These are phyloP conservation scores for Aphodius granarius DNA, from an alignment of 2,888 invertebrate species.

Conservation along the genomic window DNA sequence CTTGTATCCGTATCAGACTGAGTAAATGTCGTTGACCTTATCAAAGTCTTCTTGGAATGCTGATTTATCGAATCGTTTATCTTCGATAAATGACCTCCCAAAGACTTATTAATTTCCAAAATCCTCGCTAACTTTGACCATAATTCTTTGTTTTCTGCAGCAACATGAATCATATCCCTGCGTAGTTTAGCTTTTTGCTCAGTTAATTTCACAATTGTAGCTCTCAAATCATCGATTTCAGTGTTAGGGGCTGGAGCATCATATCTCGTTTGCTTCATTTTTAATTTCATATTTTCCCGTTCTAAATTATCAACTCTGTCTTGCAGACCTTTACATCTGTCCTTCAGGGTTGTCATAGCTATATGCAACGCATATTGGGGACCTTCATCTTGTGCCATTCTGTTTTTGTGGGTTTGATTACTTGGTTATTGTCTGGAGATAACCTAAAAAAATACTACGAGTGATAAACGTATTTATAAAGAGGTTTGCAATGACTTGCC, in stretches of 20 bases:
- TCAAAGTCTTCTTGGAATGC: slow-evolving; percentile 52
- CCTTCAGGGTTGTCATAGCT: slow-evolving; percentile 80
- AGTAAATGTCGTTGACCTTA: slow-evolving; percentile 68
- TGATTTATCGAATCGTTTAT: slow-evolving; percentile 58
- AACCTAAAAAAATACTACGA: not conserved
- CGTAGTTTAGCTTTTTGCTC: slow-evolving; percentile 76
- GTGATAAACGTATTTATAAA: not conserved
- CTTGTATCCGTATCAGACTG: slow-evolving; percentile 65
- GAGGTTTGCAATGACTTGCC: not conserved
- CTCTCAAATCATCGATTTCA: slow-evolving; percentile 59
- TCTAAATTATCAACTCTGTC: slow-evolving; percentile 70
- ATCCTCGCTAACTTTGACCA: slow-evolving; percentile 73
- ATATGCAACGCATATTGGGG: slow-evolving; percentile 68
- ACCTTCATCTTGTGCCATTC: slow-evolving; percentile 47
- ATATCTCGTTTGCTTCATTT: slow-evolving; percentile 48
- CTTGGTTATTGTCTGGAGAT: not conserved
- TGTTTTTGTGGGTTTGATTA: not conserved
- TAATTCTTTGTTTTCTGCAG: slow-evolving; percentile 77
- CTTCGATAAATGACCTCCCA: slow-evolving; percentile 57
- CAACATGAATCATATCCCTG: slow-evolving; percentile 79
- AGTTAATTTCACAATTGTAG: slow-evolving; percentile 68
- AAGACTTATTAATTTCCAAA: slow-evolving; percentile 61
- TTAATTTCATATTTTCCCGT: slow-evolving; percentile 73
- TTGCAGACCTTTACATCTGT: slow-evolving; percentile 76
- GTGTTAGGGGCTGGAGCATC: slow-evolving; percentile 35